phyloP scores from a whole-genome alignment of 2,888 invertebrate species.

The Tortrix viridana region DNA sequence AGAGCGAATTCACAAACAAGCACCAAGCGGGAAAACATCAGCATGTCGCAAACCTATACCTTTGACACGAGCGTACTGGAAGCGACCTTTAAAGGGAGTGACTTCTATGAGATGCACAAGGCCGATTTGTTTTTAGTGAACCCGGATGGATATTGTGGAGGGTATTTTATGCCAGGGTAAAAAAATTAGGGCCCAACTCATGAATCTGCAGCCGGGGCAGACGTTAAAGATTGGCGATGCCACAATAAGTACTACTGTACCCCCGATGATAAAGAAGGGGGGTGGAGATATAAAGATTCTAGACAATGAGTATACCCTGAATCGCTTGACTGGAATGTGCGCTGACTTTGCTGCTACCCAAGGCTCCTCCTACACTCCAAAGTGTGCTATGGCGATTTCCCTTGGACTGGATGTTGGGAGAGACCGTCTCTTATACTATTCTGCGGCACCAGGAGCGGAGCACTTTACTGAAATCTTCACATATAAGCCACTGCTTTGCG shows the following conservation, averaged over 20 bases:
- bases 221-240: not conserved
- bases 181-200: no score
- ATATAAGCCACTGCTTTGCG: not conserved
- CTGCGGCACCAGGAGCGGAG: conserved; percentile 8
- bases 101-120: no score
- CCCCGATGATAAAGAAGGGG: not conserved
- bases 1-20: no score
- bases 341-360: not conserved
- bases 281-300: not conserved
- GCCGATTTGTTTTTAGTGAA: no score
- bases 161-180: no score
- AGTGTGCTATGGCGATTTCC: conserved; percentile 2
- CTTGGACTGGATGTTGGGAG: not conserved
- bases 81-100: no score
- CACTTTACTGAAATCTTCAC: conserved; percentile 4
- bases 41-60: no score
- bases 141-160: no score
- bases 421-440: not conserved
- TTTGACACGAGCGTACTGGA: no score
- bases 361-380: not conserved
- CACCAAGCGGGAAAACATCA: no score
- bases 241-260: not conserved
- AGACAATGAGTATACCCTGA: not conserved
- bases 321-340: conserved; percentile 1
- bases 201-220: not conserved